Conservation (phyloP, 2,797 vertebrate genomes). For the Anas georgica region DNA sequence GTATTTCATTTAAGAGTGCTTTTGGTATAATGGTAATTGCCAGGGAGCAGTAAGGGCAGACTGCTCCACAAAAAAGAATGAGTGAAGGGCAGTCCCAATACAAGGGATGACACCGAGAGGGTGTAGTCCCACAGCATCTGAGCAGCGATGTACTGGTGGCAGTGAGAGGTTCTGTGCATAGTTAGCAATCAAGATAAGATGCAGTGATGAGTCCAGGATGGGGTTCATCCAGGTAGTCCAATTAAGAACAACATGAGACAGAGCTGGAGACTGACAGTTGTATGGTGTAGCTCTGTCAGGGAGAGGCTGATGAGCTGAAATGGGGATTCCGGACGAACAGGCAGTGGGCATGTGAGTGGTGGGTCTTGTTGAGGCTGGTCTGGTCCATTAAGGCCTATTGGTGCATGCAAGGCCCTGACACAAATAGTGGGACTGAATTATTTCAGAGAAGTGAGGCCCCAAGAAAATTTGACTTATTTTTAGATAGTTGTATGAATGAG, state of each 20-base stretch:
- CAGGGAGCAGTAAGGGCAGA: background rate
- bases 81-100: background rate
- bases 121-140: accelerated
- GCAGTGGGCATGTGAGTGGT: background rate
- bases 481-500: background rate
- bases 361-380: background rate
- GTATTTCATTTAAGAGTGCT: background rate
- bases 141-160: background rate
- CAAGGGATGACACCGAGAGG: background rate
- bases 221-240: background rate
- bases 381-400: background rate
- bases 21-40: background rate
- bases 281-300: background rate
- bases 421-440: background rate
- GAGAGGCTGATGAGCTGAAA: background rate
- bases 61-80: background rate
- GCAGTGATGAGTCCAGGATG: background rate
- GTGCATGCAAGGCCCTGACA: background rate
- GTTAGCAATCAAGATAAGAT: background rate
- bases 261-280: background rate
- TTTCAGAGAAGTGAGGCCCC: background rate
- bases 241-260: background rate
- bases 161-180: background rate
- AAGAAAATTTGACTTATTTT: background rate
- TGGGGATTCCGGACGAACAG: background rate